Conservation (phyloP, 2,113 vertebrate species). For the Motacilla tschutschensis region DNA sequence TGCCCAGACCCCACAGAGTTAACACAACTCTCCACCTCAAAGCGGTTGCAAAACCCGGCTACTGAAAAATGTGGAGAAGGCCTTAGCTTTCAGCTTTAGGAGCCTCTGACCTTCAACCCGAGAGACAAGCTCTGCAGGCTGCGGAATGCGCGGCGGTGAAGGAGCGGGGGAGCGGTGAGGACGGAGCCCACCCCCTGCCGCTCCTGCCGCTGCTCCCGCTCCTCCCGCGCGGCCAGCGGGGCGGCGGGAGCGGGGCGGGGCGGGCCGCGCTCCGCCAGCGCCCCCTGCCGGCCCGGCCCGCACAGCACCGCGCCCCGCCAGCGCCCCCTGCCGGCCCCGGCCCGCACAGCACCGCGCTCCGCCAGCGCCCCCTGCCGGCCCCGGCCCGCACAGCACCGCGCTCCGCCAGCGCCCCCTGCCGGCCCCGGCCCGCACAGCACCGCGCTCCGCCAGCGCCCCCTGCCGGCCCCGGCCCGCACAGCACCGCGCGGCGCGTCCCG, state of each 20-base stretch:
- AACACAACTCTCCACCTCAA: background rate
- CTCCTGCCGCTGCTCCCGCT: too few relatives aligned
- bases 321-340: too few relatives aligned
- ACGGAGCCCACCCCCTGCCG: background rate
- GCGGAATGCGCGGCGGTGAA: background rate
- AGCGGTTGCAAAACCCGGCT: background rate
- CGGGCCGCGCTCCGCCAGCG: background rate
- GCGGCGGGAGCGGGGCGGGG: fast-evolving
- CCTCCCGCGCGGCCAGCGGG: background rate
- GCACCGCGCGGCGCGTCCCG: fast-evolving
- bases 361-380: too few relatives aligned
- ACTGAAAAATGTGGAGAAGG: background rate
- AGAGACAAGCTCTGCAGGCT: background rate
- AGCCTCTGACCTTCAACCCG: background rate
- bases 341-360: background rate
- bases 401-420: too few relatives aligned
- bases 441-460: slow-evolving; percentile 5
- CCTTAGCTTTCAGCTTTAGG: background rate
- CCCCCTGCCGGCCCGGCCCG: too few relatives aligned
- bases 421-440: too few relatives aligned
- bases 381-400: too few relatives aligned
- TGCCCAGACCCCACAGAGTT: background rate
- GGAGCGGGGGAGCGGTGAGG: background rate
- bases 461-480: background rate
- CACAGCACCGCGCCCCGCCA: too few relatives aligned